Conservation (phyloP, 2,888 invertebrate species). For the Drosophila falleni region DNA sequence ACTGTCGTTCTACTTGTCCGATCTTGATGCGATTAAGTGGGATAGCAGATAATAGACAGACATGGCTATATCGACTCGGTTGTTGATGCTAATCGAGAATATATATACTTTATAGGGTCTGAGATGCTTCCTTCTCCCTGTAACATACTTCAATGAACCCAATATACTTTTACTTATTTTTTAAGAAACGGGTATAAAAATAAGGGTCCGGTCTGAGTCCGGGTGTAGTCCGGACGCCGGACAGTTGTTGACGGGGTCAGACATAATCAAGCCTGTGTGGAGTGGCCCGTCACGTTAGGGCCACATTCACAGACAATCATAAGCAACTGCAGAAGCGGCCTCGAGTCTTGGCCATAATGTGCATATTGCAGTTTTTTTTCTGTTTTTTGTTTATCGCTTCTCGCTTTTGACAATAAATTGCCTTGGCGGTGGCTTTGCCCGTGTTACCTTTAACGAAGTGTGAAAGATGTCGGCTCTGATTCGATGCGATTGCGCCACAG, state of each 20-base stretch:
- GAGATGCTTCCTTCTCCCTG: too few relatives aligned
- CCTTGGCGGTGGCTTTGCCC: conserved; percentile 68
- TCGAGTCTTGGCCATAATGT: conserved; percentile 69
- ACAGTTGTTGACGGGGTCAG: conserved; percentile 67
- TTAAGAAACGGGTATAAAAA: background rate
- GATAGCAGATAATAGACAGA: too few relatives aligned
- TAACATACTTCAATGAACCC: too few relatives aligned
- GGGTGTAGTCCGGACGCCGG: conserved; percentile 10
- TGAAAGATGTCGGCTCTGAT: conserved; percentile 79
- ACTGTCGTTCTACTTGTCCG: too few relatives aligned
- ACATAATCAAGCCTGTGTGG: conserved; percentile 52
- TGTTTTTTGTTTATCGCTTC: conserved; percentile 11
- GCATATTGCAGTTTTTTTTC: conserved; percentile 70
- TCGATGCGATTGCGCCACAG: conserved; percentile 76
- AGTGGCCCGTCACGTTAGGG: conserved; percentile 72
- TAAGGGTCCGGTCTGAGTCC: conserved; percentile 43
- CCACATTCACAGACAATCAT: conserved; percentile 38
- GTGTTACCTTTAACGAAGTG: conserved; percentile 77
- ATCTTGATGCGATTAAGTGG: too few relatives aligned
- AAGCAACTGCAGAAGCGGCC: conserved; percentile 32
- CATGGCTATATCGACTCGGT: too few relatives aligned
- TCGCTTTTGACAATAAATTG: conserved; percentile 78
- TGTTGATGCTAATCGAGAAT: too few relatives aligned
- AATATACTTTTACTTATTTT: too few relatives aligned
- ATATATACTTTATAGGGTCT: too few relatives aligned